phyloP scores from a whole-genome alignment of 2,888 invertebrate species.

The Acanthosoma haemorrhoidale region DNA sequence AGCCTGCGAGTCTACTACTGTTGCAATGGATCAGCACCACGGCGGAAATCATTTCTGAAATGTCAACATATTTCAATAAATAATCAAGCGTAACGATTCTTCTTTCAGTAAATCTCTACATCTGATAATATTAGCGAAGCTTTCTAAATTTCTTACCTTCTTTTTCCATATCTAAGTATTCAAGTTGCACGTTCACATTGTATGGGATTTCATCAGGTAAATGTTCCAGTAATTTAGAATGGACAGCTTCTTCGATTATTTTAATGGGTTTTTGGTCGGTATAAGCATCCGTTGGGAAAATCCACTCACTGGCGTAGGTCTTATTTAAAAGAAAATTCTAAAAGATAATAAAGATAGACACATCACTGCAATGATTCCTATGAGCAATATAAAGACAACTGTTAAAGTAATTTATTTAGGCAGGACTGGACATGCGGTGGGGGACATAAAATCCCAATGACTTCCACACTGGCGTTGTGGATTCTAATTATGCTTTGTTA shows the following conservation, averaged over 20 bases:
- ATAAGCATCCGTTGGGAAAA: slow-evolving; percentile 60
- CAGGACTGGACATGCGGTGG: too few species aligned
- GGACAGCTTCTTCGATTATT: slow-evolving; percentile 67
- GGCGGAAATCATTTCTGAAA: slow-evolving; percentile 51
- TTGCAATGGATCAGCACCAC: slow-evolving; percentile 62
- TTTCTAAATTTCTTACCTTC: slow-evolving; percentile 53
- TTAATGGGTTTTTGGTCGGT: slow-evolving; percentile 68
- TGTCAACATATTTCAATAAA: slow-evolving; percentile 40
- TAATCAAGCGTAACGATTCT: too few species aligned
- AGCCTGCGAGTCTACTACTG: slow-evolving; percentile 55
- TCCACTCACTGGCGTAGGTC: slow-evolving; percentile 63
- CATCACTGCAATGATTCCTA: too few species aligned
- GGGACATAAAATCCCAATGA: too few species aligned
- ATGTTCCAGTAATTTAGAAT: slow-evolving; percentile 77
- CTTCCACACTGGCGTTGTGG: too few species aligned
- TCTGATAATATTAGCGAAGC: too few species aligned
- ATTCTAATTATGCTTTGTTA: too few species aligned
- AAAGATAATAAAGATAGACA: slow-evolving; percentile 12
- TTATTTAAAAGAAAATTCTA: slow-evolving; percentile 63
- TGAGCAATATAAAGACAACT: too few species aligned
- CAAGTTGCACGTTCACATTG: slow-evolving; percentile 57
- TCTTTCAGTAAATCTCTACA: too few species aligned
- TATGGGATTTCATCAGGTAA: slow-evolving; percentile 86
- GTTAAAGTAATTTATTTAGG: too few species aligned
- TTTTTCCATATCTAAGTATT: slow-evolving; percentile 58